phyloP scores from a whole-genome alignment of 2,113 vertebrate genomes.

The Athene noctua region DNA sequence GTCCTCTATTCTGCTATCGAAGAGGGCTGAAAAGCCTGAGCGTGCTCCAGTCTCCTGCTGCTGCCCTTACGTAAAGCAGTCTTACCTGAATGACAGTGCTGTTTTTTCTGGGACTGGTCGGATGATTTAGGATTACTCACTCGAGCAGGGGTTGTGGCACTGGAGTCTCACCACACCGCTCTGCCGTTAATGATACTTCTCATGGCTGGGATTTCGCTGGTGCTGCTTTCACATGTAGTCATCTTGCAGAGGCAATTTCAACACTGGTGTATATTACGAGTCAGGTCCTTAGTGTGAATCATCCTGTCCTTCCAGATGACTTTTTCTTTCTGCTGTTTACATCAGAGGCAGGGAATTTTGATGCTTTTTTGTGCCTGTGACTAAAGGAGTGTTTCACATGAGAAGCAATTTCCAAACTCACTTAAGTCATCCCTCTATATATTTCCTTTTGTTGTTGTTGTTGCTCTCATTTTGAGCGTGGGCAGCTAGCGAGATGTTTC shows the following conservation, averaged over 20 bases:
- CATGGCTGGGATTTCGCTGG: constrained; percentile 1
- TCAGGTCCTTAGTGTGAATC: constrained; percentile 46
- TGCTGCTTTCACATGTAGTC: constrained; percentile 49
- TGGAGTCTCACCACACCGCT: not conserved
- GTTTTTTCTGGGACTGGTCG: not conserved
- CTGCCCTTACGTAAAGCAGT: not conserved
- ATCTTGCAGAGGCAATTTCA: constrained; percentile 41
- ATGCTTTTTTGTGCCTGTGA: constrained; percentile 34
- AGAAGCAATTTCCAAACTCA: constrained; percentile 43
- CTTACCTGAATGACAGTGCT: constrained; percentile 31
- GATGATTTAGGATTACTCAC: constrained; percentile 1
- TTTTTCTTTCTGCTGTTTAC: constrained; percentile 67
- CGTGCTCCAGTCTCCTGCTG: not conserved
- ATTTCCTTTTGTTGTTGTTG: constrained; percentile 40
- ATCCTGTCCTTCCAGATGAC: constrained; percentile 57
- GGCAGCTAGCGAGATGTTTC: not conserved
- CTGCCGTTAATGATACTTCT: constrained; percentile 15
- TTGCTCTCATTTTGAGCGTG: not conserved
- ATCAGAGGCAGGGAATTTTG: constrained; percentile 58
- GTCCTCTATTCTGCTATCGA: not conserved
- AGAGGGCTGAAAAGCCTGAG: not conserved
- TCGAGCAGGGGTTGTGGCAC: not conserved
- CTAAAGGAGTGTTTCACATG: constrained; percentile 22
- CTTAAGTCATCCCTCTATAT: constrained; percentile 5
- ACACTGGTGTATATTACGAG: constrained; percentile 50